Base-by-base conservation (phyloP, 2,797 vertebrate species). In the Manis crassicaudata region DNA sequence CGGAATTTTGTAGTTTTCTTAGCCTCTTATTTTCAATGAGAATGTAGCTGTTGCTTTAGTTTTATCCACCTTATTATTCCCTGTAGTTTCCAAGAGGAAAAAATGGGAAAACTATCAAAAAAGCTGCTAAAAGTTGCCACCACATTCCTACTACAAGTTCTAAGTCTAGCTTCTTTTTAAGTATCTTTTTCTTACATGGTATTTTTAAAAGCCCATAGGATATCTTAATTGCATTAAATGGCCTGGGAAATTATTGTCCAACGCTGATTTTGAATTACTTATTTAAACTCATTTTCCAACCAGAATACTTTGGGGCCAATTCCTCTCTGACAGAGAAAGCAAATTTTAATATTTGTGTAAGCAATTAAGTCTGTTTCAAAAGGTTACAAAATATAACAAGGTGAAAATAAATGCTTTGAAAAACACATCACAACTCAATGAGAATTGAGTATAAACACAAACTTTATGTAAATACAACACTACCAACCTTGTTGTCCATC, bases 401-500 rank as follows among this genome's bases (percentile, higher is more conserved):
- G 35, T 35, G 87, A 90, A 95, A 90, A 67, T 60, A 87, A 81
- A 93, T 60, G 29, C 32, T 84, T 73, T 88, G 58, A 54, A 68
- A 94, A 86, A 46, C 21, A 63, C 46, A 62, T 27, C 32, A 77
- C 20, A 72, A 77, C 80, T 85, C 86, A 65, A 70, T 52, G 16
- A 68, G 10, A 79, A 79, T 2, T 92, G 43, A 89, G 68, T 88
- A 87, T 76, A 82, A 89, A 85, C 23, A 72, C 50, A 37, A 37
- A 82, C 54, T 90, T 91, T 23, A 80, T 5, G 23, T 32, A 91
- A 86, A 96, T 90, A 29, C 67, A 72, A 46, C 90, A 90, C 76
- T 89, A 98, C 98, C 97, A 96, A 99, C 99, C 99, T 98, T 99
- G 99, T 88, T 99, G 99, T 65, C 99, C 99, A 97, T 99, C 99